Base-by-base conservation (phyloP, 2,888 invertebrate species). In the Altica lythri region DNA sequence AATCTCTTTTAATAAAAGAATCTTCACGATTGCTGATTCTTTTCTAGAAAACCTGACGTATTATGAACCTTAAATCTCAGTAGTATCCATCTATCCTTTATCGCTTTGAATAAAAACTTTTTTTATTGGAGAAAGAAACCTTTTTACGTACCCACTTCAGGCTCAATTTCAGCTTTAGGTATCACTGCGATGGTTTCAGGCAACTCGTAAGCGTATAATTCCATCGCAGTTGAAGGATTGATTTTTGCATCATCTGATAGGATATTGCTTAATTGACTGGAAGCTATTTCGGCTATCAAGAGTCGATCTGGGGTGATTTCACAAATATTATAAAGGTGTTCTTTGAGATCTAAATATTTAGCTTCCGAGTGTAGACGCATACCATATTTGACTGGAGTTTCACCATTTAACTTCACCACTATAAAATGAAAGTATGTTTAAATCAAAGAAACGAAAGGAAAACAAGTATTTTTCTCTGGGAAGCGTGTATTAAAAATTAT, bases 351-450 rank as follows among this genome's bases (percentile, higher is more conserved):
- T n/a, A 79, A 70, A 68, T 90, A 90, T 38, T 87, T 88, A 56
- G 89, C 90, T 64, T 93, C 93, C 4, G 90, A 88, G 74, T 88
- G 89, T 16, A 94, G 80, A 1, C 92, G 81, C 55, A 94, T 79
- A 1, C 93, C 94, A 74, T 93, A 95, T 71, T 91, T 89, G 0
- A 87, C 80, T 0, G 95, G 95, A 43, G 88, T 84, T 12, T 88
- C 86, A 0, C 93, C 94, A 74, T 92, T 90, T 60, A 89, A 76
- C n/a, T 85, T 77, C 51, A 90, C 84, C 10, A 90, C 90, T 89
- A 72, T 1, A 22, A 22, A 35, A n/a, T n/a, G n/a, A n/a, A n/a
- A n/a, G n/a, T n/a, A n/a, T n/a, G n/a, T n/a, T n/a, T n/a, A n/a
- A n/a, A n/a, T n/a, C n/a, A n/a, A n/a, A n/a, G n/a, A n/a, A n/a